phyloP scores from a whole-genome alignment of 2,113 vertebrate species.

The Sminthopsis crassicaudata region DNA sequence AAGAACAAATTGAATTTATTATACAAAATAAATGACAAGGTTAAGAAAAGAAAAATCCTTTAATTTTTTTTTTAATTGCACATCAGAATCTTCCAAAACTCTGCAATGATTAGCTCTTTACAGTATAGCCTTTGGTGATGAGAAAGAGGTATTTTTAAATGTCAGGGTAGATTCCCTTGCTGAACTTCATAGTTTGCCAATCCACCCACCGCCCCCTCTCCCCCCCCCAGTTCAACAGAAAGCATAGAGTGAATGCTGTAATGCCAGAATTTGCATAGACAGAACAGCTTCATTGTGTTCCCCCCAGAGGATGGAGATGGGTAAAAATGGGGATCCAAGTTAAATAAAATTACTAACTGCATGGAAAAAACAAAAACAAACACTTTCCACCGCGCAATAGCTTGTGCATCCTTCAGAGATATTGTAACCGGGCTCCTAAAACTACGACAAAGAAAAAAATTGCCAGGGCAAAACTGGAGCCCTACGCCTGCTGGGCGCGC shows the following conservation, averaged over 20 bases:
- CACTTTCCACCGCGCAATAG: fast-evolving
- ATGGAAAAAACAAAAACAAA: background rate
- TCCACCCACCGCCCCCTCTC: background rate
- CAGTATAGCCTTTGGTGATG: background rate
- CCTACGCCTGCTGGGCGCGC: background rate
- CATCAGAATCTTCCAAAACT: background rate
- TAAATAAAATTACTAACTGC: background rate
- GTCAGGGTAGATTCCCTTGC: background rate
- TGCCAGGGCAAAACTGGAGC: background rate
- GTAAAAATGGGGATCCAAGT: background rate
- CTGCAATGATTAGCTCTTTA: background rate
- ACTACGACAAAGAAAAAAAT: background rate
- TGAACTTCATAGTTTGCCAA: background rate
- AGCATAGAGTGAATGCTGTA: background rate
- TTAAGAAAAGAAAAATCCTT: background rate
- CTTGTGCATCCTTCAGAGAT: background rate
- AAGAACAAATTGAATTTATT: constrained; percentile 5
- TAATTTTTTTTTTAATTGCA: background rate
- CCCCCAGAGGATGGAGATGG: background rate
- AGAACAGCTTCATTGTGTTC: constrained; percentile 2
- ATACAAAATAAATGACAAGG: background rate
- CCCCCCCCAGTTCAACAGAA: background rate
- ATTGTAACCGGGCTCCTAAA: background rate
- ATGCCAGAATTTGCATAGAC: background rate
- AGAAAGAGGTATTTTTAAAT: background rate